Evolutionary conservation across 2,888 invertebrate genomes (phyloP).

Genomic region (Tyria jacobaeae): DNA sequence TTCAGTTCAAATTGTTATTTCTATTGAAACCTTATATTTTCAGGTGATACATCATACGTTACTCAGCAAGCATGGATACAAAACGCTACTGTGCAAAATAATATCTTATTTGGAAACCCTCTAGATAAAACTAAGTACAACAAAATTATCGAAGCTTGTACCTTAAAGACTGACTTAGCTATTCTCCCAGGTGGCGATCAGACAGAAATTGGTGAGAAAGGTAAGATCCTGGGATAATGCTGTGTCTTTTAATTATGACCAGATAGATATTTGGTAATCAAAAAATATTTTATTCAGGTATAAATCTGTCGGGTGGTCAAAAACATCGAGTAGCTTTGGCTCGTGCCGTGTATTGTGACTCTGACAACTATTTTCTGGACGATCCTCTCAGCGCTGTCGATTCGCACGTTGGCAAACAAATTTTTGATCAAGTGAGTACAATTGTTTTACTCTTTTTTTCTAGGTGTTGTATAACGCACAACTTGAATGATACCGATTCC

Average conservation of each 20-base stretch:
- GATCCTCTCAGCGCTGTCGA: slow-evolving; percentile 98
- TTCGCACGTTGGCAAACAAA: slow-evolving; percentile 98
- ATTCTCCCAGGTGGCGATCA: slow-evolving; percentile 97
- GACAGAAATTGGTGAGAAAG: slow-evolving; percentile 99
- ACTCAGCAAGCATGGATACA: slow-evolving; percentile 99
- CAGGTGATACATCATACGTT: slow-evolving; percentile 91
- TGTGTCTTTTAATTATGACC: not conserved
- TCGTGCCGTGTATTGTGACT: slow-evolving; percentile 94
- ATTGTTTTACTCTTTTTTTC: no score
- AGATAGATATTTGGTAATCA: not conserved
- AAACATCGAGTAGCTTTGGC: slow-evolving; percentile 96
- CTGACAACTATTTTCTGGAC: slow-evolving; percentile 96
- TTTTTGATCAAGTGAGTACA: slow-evolving; percentile 93
- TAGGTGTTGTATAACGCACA: no score
- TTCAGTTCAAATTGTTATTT: not conserved
- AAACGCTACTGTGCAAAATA: slow-evolving; percentile 96
- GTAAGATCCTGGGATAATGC: slow-evolving; percentile 65
- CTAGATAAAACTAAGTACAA: slow-evolving; percentile 91
- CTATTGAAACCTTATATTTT: not conserved
- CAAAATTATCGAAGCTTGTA: slow-evolving; percentile 95
- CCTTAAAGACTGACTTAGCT: slow-evolving; percentile 95
- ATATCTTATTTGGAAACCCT: slow-evolving; percentile 95
- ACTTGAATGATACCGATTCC: not conserved
- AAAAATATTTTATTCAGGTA: not conserved
- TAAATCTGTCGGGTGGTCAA: slow-evolving; percentile 94